phyloP scores from a whole-genome alignment of 2,113 vertebrate species.

The Leiothrix lutea region DNA sequence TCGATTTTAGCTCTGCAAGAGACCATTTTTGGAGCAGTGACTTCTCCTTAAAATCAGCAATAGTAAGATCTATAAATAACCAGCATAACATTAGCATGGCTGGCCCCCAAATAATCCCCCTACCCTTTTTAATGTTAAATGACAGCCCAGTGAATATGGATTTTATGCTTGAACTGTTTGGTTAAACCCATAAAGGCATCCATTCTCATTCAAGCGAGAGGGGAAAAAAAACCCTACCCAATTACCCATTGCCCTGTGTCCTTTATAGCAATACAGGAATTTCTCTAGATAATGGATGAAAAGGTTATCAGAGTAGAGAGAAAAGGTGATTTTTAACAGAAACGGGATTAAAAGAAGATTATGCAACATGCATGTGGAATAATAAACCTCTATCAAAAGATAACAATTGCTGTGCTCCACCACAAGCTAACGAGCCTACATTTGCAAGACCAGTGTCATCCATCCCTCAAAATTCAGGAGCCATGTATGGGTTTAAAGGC shows the following conservation, averaged over 20 bases:
- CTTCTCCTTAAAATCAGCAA: constrained; percentile 36
- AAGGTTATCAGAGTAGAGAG: constrained; percentile 64
- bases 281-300: constrained; percentile 68
- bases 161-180: constrained; percentile 71
- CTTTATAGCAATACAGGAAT: constrained; percentile 67
- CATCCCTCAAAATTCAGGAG: background rate
- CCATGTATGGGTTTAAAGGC: background rate
- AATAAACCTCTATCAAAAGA: constrained; percentile 24
- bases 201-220: constrained; percentile 56
- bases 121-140: constrained; percentile 60
- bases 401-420: background rate
- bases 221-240: constrained; percentile 37
- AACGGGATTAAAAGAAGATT: constrained; percentile 65
- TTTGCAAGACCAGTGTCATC: background rate
- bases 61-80: constrained; percentile 49
- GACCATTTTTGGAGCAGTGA: background rate
- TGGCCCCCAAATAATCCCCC: constrained; percentile 42
- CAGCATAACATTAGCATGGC: constrained; percentile 12
- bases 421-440: background rate
- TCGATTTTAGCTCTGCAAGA: background rate
- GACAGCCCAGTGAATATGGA: constrained; percentile 64
- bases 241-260: constrained; percentile 69
- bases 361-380: constrained; percentile 48
- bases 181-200: constrained; percentile 64
- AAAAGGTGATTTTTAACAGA: constrained; percentile 64